phyloP scores from a whole-genome alignment of 2,113 vertebrate species.

The Penelope pileata region DNA sequence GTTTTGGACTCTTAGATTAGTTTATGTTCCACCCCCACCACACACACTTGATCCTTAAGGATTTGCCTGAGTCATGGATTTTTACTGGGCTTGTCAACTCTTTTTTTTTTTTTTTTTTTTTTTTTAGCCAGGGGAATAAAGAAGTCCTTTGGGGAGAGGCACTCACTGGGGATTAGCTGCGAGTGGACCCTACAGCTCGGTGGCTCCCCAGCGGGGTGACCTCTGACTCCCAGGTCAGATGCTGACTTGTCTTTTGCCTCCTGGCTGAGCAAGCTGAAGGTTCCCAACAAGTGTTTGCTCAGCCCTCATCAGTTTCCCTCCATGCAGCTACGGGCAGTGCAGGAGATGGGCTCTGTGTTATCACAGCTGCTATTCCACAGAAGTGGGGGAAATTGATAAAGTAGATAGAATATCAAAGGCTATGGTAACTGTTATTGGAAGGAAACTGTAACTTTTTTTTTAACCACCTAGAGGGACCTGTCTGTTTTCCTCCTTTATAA shows the following conservation, averaged over 20 bases:
- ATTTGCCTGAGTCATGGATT: slow-evolving; percentile 75
- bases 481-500: not conserved
- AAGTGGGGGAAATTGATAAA: slow-evolving; percentile 42
- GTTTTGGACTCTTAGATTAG: slow-evolving; percentile 50
- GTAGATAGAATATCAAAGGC: slow-evolving; percentile 69
- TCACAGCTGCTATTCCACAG: slow-evolving; percentile 67
- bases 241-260: slow-evolving; percentile 58
- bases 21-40: slow-evolving; percentile 38
- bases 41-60: slow-evolving; percentile 61
- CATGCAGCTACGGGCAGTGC: not conserved
- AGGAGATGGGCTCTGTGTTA: slow-evolving; percentile 62
- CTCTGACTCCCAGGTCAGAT: slow-evolving; percentile 51
- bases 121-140: slow-evolving; percentile 63
- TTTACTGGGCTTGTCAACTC: slow-evolving; percentile 71
- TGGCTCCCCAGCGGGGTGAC: slow-evolving; percentile 61
- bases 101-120: slow-evolving; percentile 50
- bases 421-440: slow-evolving; percentile 57
- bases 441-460: slow-evolving; percentile 47
- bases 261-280: slow-evolving; percentile 56
- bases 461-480: not conserved
- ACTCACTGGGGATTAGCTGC: slow-evolving; percentile 70
- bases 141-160: slow-evolving; percentile 64
- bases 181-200: slow-evolving; percentile 47
- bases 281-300: slow-evolving; percentile 46
- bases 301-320: not conserved